These are phyloP conservation scores for Carposina sasakii DNA, from an alignment of 1,140 invertebrate genomes.

Conservation along the genomic window DNA sequence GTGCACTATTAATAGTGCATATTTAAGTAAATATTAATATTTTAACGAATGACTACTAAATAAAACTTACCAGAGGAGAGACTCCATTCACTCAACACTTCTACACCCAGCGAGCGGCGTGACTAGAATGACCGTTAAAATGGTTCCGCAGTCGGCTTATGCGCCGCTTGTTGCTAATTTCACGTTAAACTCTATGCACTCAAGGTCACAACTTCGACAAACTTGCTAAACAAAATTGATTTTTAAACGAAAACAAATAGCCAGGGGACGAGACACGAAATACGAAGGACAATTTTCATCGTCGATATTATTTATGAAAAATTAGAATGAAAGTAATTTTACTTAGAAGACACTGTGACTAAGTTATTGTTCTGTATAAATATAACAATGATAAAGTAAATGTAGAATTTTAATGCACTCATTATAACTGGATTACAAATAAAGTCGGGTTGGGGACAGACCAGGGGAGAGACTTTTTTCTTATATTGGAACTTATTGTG, in stretches of 20 bases:
- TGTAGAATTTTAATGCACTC: slow-evolving; percentile 12
- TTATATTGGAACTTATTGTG: slow-evolving; percentile 14
- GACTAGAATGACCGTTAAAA: slow-evolving; percentile 14
- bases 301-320: slow-evolving; percentile 21
- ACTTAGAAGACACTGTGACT: slow-evolving; percentile 18
- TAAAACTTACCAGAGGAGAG: slow-evolving; percentile 19
- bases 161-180: slow-evolving; percentile 18
- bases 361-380: slow-evolving; percentile 15
- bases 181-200: slow-evolving; percentile 16
- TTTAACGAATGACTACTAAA: slow-evolving; percentile 15
- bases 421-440: slow-evolving; percentile 17
- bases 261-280: slow-evolving; percentile 23
- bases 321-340: slow-evolving; percentile 20
- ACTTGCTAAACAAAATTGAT: slow-evolving; percentile 15
- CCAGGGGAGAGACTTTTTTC: slow-evolving; percentile 21
- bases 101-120: slow-evolving; percentile 17
- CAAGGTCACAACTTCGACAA: slow-evolving; percentile 12
- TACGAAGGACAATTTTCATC: slow-evolving; percentile 18
- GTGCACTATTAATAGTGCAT: slow-evolving; percentile 15
- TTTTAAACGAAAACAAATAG: slow-evolving; percentile 21
- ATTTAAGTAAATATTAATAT: slow-evolving; percentile 18
- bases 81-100: slow-evolving; percentile 18
- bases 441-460: slow-evolving; percentile 19
- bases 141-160: slow-evolving; percentile 13
- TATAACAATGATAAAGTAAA: slow-evolving; percentile 14